These are phyloP conservation scores for Lepidurus arcticus DNA, from an alignment of 1,140 invertebrate genomes.

Conservation along the genomic window DNA sequence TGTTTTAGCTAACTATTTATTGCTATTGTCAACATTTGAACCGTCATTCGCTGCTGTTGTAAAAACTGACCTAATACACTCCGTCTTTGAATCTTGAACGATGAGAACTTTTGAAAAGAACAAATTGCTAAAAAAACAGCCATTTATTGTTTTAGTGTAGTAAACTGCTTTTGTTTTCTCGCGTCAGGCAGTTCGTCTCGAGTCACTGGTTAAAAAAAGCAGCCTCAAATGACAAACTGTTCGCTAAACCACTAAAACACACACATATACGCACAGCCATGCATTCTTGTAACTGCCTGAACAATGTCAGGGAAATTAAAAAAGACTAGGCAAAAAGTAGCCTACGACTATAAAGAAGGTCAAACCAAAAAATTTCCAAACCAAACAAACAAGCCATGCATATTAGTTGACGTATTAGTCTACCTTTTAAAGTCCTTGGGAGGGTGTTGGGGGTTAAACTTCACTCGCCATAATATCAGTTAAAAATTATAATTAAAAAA, in stretches of 20 bases:
- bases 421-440: neutral
- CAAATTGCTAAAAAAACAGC: neutral
- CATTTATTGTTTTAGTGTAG: slow-evolving; percentile 2
- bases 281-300: neutral
- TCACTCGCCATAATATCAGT: neutral
- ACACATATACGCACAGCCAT: slow-evolving; percentile 9
- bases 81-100: neutral
- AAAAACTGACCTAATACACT: neutral
- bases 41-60: neutral
- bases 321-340: slow-evolving; percentile 11
- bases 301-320: neutral
- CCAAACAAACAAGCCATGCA: slow-evolving; percentile 7
- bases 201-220: slow-evolving; percentile 19
- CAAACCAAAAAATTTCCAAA: neutral
- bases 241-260: slow-evolving; percentile 7
- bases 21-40: neutral
- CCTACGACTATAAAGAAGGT: neutral
- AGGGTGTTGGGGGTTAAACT: neutral
- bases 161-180: neutral
- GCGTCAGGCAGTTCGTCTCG: neutral
- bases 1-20: slow-evolving; percentile 11
- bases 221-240: slow-evolving; percentile 17
- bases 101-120: neutral
- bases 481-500: neutral
- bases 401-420: slow-evolving; percentile 8